Conservation (phyloP, 2,888 invertebrate species). For the Acleris laterana region DNA sequence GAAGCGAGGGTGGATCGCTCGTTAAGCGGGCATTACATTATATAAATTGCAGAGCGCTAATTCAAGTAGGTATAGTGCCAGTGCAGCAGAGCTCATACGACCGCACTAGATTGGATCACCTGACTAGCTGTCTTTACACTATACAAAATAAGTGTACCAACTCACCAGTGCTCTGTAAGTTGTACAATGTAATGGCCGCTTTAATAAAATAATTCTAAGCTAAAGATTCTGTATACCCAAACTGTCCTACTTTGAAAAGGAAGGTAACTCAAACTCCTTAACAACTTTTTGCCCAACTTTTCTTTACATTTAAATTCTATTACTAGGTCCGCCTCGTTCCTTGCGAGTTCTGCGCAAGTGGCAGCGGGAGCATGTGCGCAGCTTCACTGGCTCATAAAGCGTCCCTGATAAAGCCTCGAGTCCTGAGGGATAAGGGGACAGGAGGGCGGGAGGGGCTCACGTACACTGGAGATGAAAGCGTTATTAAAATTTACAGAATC, state of each 20-base stretch:
- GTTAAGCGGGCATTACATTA: no score
- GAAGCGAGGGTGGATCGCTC: no score
- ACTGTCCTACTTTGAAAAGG: slow-evolving; percentile 5
- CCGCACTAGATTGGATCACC: no score
- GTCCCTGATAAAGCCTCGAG: slow-evolving; percentile 61
- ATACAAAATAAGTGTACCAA: no score
- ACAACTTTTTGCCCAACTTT: slow-evolving; percentile 22
- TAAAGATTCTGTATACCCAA: not conserved
- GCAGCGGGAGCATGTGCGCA: slow-evolving; percentile 48
- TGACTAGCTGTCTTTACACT: no score
- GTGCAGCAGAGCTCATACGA: no score
- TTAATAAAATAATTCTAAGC: no score
- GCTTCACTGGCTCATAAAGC: slow-evolving; percentile 63
- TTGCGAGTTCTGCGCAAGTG: slow-evolving; percentile 17
- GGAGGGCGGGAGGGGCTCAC: slow-evolving; percentile 41
- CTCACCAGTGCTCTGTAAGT: no score
- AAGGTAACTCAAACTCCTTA: slow-evolving; percentile 12
- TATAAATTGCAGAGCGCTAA: no score
- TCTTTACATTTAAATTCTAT: slow-evolving; percentile 26
- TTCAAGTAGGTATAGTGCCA: no score
- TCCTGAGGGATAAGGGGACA: slow-evolving; percentile 53
- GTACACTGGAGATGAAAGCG: slow-evolving; percentile 27
- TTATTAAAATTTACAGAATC: slow-evolving; percentile 30
- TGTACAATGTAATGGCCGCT: no score
- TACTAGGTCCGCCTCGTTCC: slow-evolving; percentile 18